phyloP scores from a whole-genome alignment of 2,888 invertebrate genomes.

The Meta bourneti region DNA sequence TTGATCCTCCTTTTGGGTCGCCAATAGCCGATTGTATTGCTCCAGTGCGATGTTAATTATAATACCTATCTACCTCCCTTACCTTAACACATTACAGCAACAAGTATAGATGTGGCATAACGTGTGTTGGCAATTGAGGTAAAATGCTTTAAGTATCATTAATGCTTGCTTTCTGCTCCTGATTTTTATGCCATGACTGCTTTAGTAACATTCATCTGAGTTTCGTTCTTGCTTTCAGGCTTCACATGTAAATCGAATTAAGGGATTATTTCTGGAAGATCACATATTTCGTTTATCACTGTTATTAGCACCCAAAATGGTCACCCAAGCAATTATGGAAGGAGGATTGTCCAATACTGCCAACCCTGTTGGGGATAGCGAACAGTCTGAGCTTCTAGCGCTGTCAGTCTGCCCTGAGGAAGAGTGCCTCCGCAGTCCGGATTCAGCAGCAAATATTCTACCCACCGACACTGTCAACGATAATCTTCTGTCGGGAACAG shows the following conservation, averaged over 20 bases:
- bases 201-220: too few species aligned
- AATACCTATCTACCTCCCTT: too few species aligned
- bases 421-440: slow-evolving; percentile 70
- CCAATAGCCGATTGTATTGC: too few species aligned
- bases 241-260: slow-evolving; percentile 73
- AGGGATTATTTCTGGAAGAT: slow-evolving; percentile 74
- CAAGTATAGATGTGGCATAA: too few species aligned
- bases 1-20: too few species aligned
- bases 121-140: too few species aligned
- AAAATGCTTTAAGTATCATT: too few species aligned
- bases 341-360: slow-evolving; percentile 73
- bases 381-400: slow-evolving; percentile 75
- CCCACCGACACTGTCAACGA: slow-evolving; percentile 56
- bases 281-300: slow-evolving; percentile 74
- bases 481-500: slow-evolving; percentile 61
- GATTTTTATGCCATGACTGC: too few species aligned
- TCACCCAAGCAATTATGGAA: slow-evolving; percentile 76
- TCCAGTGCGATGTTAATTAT: too few species aligned
- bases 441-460: slow-evolving; percentile 62
- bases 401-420: slow-evolving; percentile 65
- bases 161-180: too few species aligned
- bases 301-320: slow-evolving; percentile 75
- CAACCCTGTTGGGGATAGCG: slow-evolving; percentile 63
- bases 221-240: slow-evolving; percentile 42
- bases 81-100: too few species aligned